Evolutionary conservation across 2,113 vertebrate genomes (phyloP).

Genomic region (Coracopsis vasa): DNA sequence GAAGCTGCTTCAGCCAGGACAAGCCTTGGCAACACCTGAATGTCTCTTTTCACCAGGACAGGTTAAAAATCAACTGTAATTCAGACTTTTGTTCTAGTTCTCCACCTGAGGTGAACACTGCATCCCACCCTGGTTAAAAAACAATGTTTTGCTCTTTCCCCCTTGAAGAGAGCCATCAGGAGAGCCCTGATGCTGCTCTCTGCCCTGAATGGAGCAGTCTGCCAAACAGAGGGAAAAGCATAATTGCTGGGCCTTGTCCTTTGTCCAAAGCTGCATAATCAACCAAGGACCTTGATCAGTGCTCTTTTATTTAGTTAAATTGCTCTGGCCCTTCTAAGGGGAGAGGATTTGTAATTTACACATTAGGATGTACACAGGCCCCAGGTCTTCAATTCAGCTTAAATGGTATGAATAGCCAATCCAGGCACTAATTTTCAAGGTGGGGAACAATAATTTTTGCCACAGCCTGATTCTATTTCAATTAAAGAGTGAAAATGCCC

Average conservation of each 20-base stretch:
- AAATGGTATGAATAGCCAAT: slow-evolving; percentile 8
- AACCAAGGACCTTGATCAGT: not conserved
- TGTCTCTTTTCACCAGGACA: not conserved
- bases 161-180: too few species aligned
- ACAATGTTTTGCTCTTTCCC: not conserved
- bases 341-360: slow-evolving; percentile 3
- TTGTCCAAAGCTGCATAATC: not conserved
- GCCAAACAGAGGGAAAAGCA: not conserved
- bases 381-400: not conserved
- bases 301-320: not conserved
- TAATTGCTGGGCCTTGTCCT: not conserved
- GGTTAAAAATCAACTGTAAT: not conserved
- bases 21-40: not conserved
- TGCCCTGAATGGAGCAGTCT: fast-evolving
- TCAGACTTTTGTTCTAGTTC: not conserved
- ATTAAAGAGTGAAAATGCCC: slow-evolving; percentile 56
- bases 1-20: not conserved
- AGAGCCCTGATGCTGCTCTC: not conserved
- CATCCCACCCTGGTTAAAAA: not conserved
- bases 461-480: slow-evolving; percentile 50
- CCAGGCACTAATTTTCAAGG: slow-evolving; percentile 48
- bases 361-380: not conserved
- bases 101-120: not conserved
- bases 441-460: slow-evolving; percentile 46
- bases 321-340: not conserved